Evolutionary conservation across 2,888 invertebrate species (phyloP), one percentile per base, ranked within the genome.

Genomic region (Cepaea hortensis): DNA sequence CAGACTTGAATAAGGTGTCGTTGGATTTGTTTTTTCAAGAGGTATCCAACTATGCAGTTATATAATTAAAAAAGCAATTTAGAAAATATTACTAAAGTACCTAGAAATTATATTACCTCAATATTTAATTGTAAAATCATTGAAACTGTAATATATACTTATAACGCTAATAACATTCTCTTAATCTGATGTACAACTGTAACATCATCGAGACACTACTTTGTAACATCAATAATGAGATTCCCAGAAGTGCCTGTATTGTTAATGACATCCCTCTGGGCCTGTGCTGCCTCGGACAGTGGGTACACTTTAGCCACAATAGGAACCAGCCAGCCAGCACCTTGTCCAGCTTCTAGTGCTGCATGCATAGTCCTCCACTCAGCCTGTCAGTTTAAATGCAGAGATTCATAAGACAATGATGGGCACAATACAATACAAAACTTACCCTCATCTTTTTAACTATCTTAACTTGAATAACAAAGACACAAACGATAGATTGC

Each of bases 251-350:
- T 85, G 15, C 93, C 92, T 13, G 90, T 89, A 65, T 93, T 93
- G 84, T 94, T 92, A 77, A 95, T 95, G 87, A 95, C 92, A 82
- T 95, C 94, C 72, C 92, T 87, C 87, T 95, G 95, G 20, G 95
- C 95, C 80, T 93, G 88, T 13, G 92, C 90, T 48, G 94, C 95
- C 68, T 95, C 91, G 0, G 93, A 93, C 81, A 95, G 89, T 11
- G 92, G 85, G 88, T 94, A 95, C 76, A 93, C 93, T 80, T 92
- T 93, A 61, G 93, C 93, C n/a, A 95, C 92, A 9, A 94, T 90
- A 4, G 95, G 95, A 48, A 90, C 91, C 65, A 95, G 84, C 94
- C 94, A 95, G 3, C 95, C 95, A 55, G 91, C 90, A 82, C 92
- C 91, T 70, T 95, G 93, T 6, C 95, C 95, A 23, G 93, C 90